These are phyloP conservation scores for Tribolium castaneum DNA, from an alignment of 1,140 invertebrate species.

Conservation along the genomic window DNA sequence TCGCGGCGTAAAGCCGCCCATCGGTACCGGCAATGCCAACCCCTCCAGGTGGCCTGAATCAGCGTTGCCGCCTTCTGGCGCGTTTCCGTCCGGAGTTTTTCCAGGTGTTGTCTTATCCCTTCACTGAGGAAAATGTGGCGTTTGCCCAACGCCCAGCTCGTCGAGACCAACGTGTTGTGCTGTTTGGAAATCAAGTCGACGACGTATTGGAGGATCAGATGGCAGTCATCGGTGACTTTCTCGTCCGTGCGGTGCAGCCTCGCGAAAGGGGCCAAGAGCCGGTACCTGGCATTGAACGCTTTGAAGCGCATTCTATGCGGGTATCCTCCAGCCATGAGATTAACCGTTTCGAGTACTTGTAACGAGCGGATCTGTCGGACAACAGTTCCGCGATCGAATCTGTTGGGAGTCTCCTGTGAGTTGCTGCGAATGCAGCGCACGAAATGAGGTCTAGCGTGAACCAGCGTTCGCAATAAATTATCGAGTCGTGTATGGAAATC, in stretches of 20 bases:
- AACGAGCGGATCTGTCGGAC: slow-evolving; percentile 89
- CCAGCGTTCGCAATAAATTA: slow-evolving; percentile 89
- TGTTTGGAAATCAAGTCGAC: slow-evolving; percentile 63
- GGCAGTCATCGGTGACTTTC: slow-evolving; percentile 83
- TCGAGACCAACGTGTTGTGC: slow-evolving; percentile 72
- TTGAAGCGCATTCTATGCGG: slow-evolving; percentile 96
- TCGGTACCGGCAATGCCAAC: slow-evolving; percentile 77
- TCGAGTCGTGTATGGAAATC: slow-evolving; percentile 95
- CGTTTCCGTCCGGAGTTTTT: slow-evolving; percentile 81
- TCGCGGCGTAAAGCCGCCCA: slow-evolving; percentile 73
- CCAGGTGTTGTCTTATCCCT: slow-evolving; percentile 89
- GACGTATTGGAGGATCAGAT: slow-evolving; percentile 78
- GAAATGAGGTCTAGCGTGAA: slow-evolving; percentile 94
- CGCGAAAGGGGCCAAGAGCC: slow-evolving; percentile 82
- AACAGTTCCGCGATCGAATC: slow-evolving; percentile 84
- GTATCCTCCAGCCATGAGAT: slow-evolving; percentile 92
- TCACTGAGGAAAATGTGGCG: slow-evolving; percentile 95
- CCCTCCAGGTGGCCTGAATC: slow-evolving; percentile 86
- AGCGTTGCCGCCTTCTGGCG: slow-evolving; percentile 80
- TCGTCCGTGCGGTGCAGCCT: slow-evolving; percentile 81
- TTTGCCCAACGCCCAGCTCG: slow-evolving; percentile 91
- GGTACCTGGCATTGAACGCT: slow-evolving; percentile 90
- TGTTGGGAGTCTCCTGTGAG: slow-evolving; percentile 78
- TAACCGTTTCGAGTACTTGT: slow-evolving; percentile 94
- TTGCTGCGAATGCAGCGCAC: slow-evolving; percentile 92